Evolutionary conservation across 1,140 invertebrate genomes (phyloP), one percentile per base, ranked within the genome.

Genomic region (Brachionus rubens): DNA sequence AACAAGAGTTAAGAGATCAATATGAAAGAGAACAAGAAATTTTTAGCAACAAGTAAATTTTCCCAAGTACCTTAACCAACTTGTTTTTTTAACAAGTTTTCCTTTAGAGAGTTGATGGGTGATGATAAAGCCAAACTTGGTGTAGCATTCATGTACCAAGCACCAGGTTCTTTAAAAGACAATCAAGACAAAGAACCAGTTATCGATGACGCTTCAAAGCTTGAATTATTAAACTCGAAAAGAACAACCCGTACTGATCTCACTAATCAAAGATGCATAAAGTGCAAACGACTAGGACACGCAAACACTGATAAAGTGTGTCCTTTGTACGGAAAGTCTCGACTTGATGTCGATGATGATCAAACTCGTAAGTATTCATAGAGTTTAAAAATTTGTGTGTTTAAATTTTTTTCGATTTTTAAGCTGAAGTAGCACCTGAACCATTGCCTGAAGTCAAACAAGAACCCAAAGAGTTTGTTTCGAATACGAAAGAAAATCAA

Each of bases 1-100:
- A 99, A 85, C 95, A 99, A 83, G 96, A 99, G 82, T 86, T 99
- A 36, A 86, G 93, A 72, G 88, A 91, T 16, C 96, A 98, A 80
- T 99, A 99, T 88, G 95, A 99, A 83, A 97, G 97, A 81, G 96
- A 99, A 84, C 96, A 99, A 82, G 95, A 99, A 86, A 85, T 98
- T 28, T 94, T 98, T 82, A 94, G 95, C 82, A 99, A 99, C 83
- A 95, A 93, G 91, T 92, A 86, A 82, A 82, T 84, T 62, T 77
- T 36, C 3, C 28, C 1, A 16, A 33, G 36, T 19, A n/a, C n/a
- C 76, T 50, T 24, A 12, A 50, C 47, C n/a, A 59, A 33, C 43
- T 28, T 14, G 36, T 62, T 19, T 72, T 28, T 40, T n/a, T 36
- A 14, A 33, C 68, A 21, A n/a, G 56, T 12, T 24, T 62, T 30